Evolutionary conservation across 2,797 vertebrate species (phyloP).

Genomic region (Huso huso): DNA sequence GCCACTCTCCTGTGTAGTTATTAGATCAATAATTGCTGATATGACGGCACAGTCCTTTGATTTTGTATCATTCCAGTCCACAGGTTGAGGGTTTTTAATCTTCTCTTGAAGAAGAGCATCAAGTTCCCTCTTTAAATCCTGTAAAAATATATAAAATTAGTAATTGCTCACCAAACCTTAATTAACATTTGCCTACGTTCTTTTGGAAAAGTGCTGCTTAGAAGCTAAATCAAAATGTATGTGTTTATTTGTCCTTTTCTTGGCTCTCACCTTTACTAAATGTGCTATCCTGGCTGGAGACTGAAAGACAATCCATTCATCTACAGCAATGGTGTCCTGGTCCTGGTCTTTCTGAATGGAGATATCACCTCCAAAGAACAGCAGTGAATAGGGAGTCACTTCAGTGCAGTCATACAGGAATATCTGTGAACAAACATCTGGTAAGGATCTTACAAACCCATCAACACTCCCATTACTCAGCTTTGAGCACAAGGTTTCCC

Average conservation of each 20-base stretch:
- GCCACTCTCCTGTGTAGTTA: slow-evolving; percentile 87
- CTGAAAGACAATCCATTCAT: slow-evolving; percentile 94
- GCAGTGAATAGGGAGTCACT: slow-evolving; percentile 88
- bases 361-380: slow-evolving; percentile 95
- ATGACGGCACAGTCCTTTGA: slow-evolving; percentile 89
- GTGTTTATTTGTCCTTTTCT: not conserved
- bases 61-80: slow-evolving; percentile 76
- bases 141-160: slow-evolving; percentile 1
- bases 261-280: slow-evolving; percentile 77
- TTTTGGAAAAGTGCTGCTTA: not conserved
- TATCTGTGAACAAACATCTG: slow-evolving; percentile 62
- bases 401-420: slow-evolving; percentile 96
- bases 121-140: slow-evolving; percentile 83
- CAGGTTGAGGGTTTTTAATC: slow-evolving; percentile 79
- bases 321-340: slow-evolving; percentile 91
- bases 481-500: too few relatives aligned
- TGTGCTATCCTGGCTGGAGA: slow-evolving; percentile 88
- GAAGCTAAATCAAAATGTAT: not conserved
- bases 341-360: slow-evolving; percentile 88
- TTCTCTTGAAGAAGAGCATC: slow-evolving; percentile 85
- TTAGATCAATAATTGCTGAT: slow-evolving; percentile 89
- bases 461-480: too few relatives aligned
- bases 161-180: not conserved
- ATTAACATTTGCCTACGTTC: too few relatives aligned
- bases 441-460: too few relatives aligned